phyloP scores from a whole-genome alignment of 1,140 invertebrate species.

The Aphidius ervi region DNA sequence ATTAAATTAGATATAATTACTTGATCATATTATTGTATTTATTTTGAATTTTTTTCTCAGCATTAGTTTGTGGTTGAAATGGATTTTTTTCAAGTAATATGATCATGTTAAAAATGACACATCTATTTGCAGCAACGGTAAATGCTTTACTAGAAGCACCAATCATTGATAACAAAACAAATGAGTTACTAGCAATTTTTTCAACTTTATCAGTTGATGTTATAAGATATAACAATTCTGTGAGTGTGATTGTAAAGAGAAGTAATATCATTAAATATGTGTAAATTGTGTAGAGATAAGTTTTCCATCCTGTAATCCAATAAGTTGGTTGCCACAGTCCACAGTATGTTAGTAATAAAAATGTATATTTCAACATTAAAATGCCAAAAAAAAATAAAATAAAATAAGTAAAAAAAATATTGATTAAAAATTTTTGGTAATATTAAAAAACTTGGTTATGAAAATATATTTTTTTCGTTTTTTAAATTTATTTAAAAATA shows the following conservation, averaged over 20 bases:
- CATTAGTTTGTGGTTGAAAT: background rate
- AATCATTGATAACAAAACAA: background rate
- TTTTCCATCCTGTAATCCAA: background rate
- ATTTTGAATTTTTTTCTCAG: background rate
- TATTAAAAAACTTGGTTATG: too few relatives aligned
- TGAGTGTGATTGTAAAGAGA: background rate
- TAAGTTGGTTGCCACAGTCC: background rate
- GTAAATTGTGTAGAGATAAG: background rate
- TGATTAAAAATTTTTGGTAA: too few relatives aligned
- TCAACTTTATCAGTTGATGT: background rate
- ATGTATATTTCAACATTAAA: too few relatives aligned
- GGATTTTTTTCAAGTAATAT: background rate
- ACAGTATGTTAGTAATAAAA: too few relatives aligned
- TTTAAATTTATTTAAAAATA: too few relatives aligned
- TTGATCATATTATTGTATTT: background rate
- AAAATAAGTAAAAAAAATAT: too few relatives aligned
- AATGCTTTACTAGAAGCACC: background rate
- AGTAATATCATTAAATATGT: background rate
- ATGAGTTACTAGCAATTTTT: background rate
- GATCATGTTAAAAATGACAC: background rate
- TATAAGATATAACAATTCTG: background rate
- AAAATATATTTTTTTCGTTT: too few relatives aligned
- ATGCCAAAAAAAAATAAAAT: too few relatives aligned
- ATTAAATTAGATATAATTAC: slow-evolving; percentile 4
- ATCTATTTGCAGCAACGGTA: background rate